Evolutionary conservation across 2,888 invertebrate genomes (phyloP), one percentile per base, ranked within the genome.

Genomic region (Pogonocherus hispidulus): DNA sequence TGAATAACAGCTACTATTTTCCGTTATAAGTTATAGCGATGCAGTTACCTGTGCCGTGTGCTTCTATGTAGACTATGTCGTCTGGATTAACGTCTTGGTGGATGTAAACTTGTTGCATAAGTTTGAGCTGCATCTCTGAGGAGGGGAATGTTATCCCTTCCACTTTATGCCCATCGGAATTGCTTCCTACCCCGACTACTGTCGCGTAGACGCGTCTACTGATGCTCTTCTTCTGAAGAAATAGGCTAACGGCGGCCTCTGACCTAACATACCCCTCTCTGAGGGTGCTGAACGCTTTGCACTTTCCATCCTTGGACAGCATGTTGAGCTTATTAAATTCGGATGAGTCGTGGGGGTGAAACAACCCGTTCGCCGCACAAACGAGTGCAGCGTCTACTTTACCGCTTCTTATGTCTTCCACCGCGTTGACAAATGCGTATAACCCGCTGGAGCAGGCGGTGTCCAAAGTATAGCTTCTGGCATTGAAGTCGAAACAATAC

Each of bases 251-350:
- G 3, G 95, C 87, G 0, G 93, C 91, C 84, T 96, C 96, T 14
- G 94, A 91, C 9, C 95, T 89, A 0, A 91, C 92, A 78, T 95
- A 96, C 0, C 96, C 96, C 78, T 92, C 90, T 27, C 93, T 94
- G 49, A 90, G 88, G 71, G 91, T 91, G 85, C 98, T 97, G 82
- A 98, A 98, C 47, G 94, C 92, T 81, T 95, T 95, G 85, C 77
- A 78, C 49, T 70, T 68, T 22, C 76, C 76, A 14, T 78, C 72
- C 5, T 41, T 16, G 6, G 70, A 35, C n/a, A 78, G 27, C 55
- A 76, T 66, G 46, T 74, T 75, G 1, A 78, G 57, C 32, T 62
- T 64, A n/a, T 57, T 54, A 47, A 78, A 77, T 56, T 77, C 78
- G 1, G 69, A 20, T 8, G 76, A 69, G 20, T 79, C 77, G 44